Base-by-base conservation (phyloP, 2,888 invertebrate species). In the Drosophila subquinaria region DNA sequence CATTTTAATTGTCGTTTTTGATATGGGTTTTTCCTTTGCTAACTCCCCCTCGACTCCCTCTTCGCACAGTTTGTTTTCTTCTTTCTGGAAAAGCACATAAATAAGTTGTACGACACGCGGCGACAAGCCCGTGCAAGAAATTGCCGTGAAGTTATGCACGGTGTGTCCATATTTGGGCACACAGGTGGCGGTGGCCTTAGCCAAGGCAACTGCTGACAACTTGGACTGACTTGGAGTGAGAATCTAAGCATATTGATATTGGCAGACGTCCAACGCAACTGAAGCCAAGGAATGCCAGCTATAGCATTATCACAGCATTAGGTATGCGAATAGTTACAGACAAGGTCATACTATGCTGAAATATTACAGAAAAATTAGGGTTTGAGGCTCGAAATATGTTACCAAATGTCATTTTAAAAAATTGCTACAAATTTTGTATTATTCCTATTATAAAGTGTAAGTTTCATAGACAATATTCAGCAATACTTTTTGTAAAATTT, bases 31-130 rank as follows among this genome's bases (percentile, higher is more conserved):
- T 73, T 71, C 72, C 72, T 20, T 9, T 30, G 8, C 45, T 17
- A 20, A 43, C 53, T 35, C 6, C 53, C 20, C 30, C 30, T 5
- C 64, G n/a, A 36, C 64, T 59, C 45, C 50, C 59, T 50, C 56
- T 13, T 63, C 42, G 11, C 59, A 10, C 43, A 30, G 17, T 13
- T 61, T 63, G 52, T 59, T 57, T 69, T 59, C 36, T 78, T 57
- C 52, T 79, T 72, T 59, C 68, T 74, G 64, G 77, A 79, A 76
- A 79, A 67, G 64, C 72, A 70, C 81, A 85, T 86, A 86, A 86
- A 82, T 88, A 88, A 86, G 86, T 86, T 86, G 88, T 85, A 79
- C 65, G 81, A 88, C 85, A 83, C 66, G 88, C 80, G 75, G 68
- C 75, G 75, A 82, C 69, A 79, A 83, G 74, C 74, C 79, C 62